Conservation (phyloP, 2,888 invertebrate genomes). For the Tinea trinotella region DNA sequence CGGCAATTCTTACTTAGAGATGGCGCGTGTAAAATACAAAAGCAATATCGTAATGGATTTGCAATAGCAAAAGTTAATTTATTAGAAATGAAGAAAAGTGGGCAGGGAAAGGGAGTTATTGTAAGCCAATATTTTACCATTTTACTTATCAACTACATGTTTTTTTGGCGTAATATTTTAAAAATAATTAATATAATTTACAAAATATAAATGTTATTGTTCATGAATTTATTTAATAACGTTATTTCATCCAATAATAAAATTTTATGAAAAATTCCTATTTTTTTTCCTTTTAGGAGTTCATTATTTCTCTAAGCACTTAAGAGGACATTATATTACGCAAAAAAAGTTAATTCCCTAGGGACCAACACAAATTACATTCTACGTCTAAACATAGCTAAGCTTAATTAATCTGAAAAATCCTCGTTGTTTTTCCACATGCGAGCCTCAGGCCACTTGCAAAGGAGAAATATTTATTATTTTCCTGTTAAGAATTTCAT, state of each 20-base stretch:
- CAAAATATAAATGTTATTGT: too few relatives aligned
- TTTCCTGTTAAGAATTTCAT: not conserved
- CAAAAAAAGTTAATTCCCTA: slow-evolving; percentile 29
- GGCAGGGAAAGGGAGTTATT: not conserved
- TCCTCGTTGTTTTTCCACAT: slow-evolving; percentile 29
- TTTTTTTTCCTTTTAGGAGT: too few relatives aligned
- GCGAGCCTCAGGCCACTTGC: slow-evolving; percentile 27
- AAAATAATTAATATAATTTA: too few relatives aligned
- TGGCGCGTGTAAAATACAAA: not conserved
- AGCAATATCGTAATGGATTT: not conserved
- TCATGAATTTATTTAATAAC: too few relatives aligned
- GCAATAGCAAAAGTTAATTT: not conserved
- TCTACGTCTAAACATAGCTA: slow-evolving; percentile 35
- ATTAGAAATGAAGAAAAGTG: not conserved
- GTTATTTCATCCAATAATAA: too few relatives aligned
- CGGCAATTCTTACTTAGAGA: not conserved
- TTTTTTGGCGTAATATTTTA: not conserved
- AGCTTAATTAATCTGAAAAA: slow-evolving; percentile 49
- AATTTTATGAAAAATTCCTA: too few relatives aligned
- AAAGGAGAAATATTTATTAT: slow-evolving; percentile 23
- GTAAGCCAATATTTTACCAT: not conserved
- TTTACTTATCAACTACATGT: too few relatives aligned
- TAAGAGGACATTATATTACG: not conserved
- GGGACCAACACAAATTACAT: slow-evolving; percentile 37
- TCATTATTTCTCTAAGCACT: slow-evolving; percentile 18